These are phyloP conservation scores for Macaria notata DNA, from an alignment of 2,888 invertebrate genomes.

Conservation along the genomic window DNA sequence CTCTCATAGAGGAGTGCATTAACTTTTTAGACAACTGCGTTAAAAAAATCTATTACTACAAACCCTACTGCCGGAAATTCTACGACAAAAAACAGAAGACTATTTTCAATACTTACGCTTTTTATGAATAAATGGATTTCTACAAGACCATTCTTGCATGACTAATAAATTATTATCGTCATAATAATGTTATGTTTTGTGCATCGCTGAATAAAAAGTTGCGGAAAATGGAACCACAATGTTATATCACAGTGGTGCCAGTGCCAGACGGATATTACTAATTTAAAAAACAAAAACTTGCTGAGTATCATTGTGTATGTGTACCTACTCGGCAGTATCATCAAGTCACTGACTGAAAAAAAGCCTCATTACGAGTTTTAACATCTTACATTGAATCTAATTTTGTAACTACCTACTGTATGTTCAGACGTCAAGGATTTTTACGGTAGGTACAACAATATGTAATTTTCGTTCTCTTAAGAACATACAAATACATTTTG, in stretches of 20 bases:
- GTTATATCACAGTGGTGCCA: constrained; percentile 23
- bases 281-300: constrained; percentile 24
- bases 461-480: constrained; percentile 4
- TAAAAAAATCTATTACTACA: too few relatives aligned
- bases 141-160: constrained; percentile 23
- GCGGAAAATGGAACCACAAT: constrained; percentile 30
- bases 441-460: neutral
- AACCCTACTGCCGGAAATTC: too few relatives aligned
- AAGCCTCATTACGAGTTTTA: constrained; percentile 13
- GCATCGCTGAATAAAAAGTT: constrained; percentile 26
- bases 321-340: constrained; percentile 12
- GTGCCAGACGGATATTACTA: constrained; percentile 28
- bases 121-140: too few relatives aligned
- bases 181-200: constrained; percentile 29
- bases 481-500: constrained; percentile 11
- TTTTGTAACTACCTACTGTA: constrained; percentile 8
- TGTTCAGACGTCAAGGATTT: constrained; percentile 12
- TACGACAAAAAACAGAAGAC: too few relatives aligned
- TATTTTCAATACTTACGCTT: too few relatives aligned
- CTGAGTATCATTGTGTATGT: constrained; percentile 20
- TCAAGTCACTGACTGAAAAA: constrained; percentile 22
- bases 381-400: constrained; percentile 11
- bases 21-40: too few relatives aligned
- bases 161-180: constrained; percentile 29
- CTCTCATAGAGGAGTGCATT: too few relatives aligned